Evolutionary conservation across 1,140 invertebrate species (phyloP), one percentile per base, ranked within the genome.

Genomic region (Drosophila serrata): DNA sequence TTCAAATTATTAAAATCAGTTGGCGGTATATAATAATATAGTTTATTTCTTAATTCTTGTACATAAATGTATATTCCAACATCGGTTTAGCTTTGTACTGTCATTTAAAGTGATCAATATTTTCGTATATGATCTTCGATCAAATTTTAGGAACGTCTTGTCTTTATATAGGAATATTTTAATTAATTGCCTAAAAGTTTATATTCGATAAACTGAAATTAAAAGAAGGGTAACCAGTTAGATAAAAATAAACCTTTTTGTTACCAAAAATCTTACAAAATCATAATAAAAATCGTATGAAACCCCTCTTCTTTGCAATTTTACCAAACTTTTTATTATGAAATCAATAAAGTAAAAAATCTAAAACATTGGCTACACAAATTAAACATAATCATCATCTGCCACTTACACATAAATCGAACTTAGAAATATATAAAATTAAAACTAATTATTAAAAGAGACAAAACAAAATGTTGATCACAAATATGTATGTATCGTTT

Each of bases 281-380:
- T 29, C 29, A n/a, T 13, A 24, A 29, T n/a, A 31, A 13, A 27
- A 24, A 13, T 0, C 12, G 19, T 9, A 13, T 6, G 0, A 35
- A 51, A 51, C 12, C 4, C 1, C 11, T 1, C 57, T 24, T n/a
- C n/a, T 31, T 12, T 63, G 39, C 72, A 58, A 33, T 42, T 75
- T 27, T 75, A 75, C 73, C 73, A 75, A 75, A 75, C 31, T 37
- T 43, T 75, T 75, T 72, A 75, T 75, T 64, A 51, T 31, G 19
- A 75, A 75, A 75, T 56, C 51, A 63, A 57, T 57, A 56, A 17
- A 48, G 53, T 57, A 33, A 60, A 59, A 61, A 67, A 48, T 13
- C 22, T 35, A 70, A 70, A 70, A 39, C 64, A 55, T 70, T 70
- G 24, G 35, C 72, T 75, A 56, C 35, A 64, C 31, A 63, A 45